Evolutionary conservation across 1,140 invertebrate genomes (phyloP).

Genomic region (Drosophila triauraria): DNA sequence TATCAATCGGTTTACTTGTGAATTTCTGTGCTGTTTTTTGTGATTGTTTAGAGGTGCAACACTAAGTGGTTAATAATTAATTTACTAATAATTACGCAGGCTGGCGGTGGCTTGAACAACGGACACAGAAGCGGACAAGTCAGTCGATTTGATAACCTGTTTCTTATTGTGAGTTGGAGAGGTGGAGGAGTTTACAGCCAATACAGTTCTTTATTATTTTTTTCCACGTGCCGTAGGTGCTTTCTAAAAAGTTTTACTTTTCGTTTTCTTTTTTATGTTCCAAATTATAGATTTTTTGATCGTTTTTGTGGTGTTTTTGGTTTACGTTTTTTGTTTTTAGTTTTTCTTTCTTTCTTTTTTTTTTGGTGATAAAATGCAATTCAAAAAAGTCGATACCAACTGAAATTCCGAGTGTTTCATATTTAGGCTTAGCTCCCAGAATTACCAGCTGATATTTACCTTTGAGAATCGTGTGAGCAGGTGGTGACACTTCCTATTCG

Average conservation of each 20-base stretch:
- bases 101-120: not conserved
- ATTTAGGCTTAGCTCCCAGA: constrained; percentile 89
- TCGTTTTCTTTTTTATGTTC: constrained; percentile 5
- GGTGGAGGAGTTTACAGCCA: constrained; percentile 54
- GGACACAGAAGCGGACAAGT: constrained; percentile 34
- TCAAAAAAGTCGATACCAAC: constrained; percentile 90
- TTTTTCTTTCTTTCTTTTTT: constrained; percentile 34
- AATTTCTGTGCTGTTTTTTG: not conserved
- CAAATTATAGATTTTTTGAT: constrained; percentile 9
- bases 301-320: constrained; percentile 17
- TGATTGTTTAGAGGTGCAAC: constrained; percentile 9
- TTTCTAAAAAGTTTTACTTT: constrained; percentile 15
- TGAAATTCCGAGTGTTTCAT: constrained; percentile 90
- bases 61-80: constrained; percentile 7
- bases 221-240: constrained; percentile 71
- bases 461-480: constrained; percentile 86
- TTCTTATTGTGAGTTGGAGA: constrained; percentile 10
- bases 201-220: constrained; percentile 34
- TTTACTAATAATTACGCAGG: not conserved
- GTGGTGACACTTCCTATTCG: constrained; percentile 34
- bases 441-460: constrained; percentile 99
- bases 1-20: not conserved
- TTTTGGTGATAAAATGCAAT: constrained; percentile 79
- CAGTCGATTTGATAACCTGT: constrained; percentile 57
- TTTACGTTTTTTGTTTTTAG: constrained; percentile 9